phyloP scores from a whole-genome alignment of 2,888 invertebrate species.

The Oscheius myriophilus region DNA sequence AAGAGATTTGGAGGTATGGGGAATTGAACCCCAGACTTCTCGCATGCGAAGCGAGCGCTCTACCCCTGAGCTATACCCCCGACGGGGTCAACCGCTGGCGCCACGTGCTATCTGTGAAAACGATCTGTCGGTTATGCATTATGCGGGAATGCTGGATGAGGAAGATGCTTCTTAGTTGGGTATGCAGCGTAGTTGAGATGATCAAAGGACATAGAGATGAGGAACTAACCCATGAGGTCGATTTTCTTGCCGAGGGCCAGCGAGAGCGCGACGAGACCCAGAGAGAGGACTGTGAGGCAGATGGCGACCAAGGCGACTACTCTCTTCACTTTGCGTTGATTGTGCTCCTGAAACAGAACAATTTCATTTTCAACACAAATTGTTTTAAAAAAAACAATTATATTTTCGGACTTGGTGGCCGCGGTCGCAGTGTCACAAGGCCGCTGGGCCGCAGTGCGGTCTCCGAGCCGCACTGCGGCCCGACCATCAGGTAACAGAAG shows the following conservation, averaged over 20 bases:
- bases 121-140: too few relatives aligned
- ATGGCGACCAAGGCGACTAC: conserved; percentile 65
- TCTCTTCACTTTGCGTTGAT: conserved; percentile 63
- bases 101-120: too few relatives aligned
- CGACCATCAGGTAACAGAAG: too few relatives aligned
- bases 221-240: conserved; percentile 62
- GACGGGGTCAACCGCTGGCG: background rate
- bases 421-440: too few relatives aligned
- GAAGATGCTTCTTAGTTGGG: too few relatives aligned
- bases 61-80: conserved; percentile 47
- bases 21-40: conserved; percentile 51
- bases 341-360: conserved; percentile 53
- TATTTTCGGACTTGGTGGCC: too few relatives aligned
- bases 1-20: conserved; percentile 39
- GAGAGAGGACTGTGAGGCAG: conserved; percentile 59
- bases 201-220: background rate
- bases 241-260: conserved; percentile 68
- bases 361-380: too few relatives aligned
- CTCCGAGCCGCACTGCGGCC: too few relatives aligned
- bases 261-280: conserved; percentile 64
- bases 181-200: too few relatives aligned
- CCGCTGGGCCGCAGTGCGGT: too few relatives aligned
- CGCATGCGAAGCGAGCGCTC: conserved; percentile 53
- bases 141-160: too few relatives aligned
- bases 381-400: too few relatives aligned